Conservation (phyloP, 53 echinoderm and acorn worm genomes). For the Stichopus horrens region DNA sequence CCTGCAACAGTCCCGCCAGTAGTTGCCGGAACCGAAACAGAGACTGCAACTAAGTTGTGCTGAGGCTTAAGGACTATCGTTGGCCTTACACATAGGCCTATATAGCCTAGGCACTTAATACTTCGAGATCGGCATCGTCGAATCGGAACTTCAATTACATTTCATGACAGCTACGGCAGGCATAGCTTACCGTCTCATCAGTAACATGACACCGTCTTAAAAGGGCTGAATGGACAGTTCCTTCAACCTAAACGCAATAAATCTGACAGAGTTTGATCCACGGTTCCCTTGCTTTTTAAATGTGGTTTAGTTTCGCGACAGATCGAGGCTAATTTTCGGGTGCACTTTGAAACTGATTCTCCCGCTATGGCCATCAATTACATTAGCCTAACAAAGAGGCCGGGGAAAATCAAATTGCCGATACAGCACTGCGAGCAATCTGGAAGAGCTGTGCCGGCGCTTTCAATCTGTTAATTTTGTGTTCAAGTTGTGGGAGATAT, state of each 20-base stretch:
- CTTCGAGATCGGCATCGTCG: too few species aligned
- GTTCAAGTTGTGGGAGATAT: too few species aligned
- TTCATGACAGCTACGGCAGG: too few species aligned
- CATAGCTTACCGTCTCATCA: background rate
- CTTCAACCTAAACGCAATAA: conserved; percentile 21
- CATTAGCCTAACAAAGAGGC: background rate
- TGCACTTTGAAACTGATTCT: background rate
- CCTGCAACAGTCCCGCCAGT: too few species aligned
- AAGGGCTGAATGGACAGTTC: background rate
- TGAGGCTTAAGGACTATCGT: too few species aligned
- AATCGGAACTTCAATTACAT: too few species aligned
- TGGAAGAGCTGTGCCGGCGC: background rate
- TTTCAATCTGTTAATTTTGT: too few species aligned
- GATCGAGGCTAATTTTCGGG: conserved; percentile 11
- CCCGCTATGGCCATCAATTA: background rate
- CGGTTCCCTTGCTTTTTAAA: background rate
- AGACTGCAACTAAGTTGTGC: too few species aligned
- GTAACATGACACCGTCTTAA: background rate
- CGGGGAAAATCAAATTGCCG: background rate
- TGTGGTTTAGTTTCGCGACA: conserved; percentile 9
- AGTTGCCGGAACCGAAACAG: too few species aligned
- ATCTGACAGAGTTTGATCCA: background rate
- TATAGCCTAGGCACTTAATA: too few species aligned
- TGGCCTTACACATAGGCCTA: too few species aligned
- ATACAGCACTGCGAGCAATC: background rate